phyloP scores from a whole-genome alignment of 1,140 invertebrate species.

The Cephus cinctus region DNA sequence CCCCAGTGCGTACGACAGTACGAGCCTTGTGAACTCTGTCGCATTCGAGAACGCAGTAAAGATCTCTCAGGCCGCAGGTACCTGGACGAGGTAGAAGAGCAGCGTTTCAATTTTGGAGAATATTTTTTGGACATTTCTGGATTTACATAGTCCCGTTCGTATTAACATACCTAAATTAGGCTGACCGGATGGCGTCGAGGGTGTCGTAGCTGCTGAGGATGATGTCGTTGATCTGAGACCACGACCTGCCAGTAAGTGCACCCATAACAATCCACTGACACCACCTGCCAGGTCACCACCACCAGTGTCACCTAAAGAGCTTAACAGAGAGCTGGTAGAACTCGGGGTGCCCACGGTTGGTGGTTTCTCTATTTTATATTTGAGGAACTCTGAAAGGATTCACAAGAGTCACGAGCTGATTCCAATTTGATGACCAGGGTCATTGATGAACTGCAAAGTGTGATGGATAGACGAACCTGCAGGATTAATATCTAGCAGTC shows the following conservation, averaged over 20 bases:
- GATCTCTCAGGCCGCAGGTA: conserved; percentile 71
- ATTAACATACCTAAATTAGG: conserved; percentile 44
- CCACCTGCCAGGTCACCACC: conserved; percentile 60
- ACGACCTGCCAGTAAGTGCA: conserved; percentile 86
- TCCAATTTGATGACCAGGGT: no score
- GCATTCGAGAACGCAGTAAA: conserved; percentile 96
- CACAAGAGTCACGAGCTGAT: no score
- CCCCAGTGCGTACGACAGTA: conserved; percentile 95
- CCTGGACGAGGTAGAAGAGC: no score
- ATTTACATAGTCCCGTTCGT: not conserved
- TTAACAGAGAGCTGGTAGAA: conserved; percentile 51
- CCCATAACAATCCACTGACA: conserved; percentile 86
- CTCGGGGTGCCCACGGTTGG: conserved; percentile 56
- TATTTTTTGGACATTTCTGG: not conserved
- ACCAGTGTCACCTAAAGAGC: conserved; percentile 43
- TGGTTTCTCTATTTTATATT: conserved; percentile 87
- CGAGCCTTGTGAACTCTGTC: conserved; percentile 96
- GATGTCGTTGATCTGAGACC: conserved; percentile 79
- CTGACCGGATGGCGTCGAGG: conserved; percentile 63
- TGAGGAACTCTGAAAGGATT: conserved; percentile 76
- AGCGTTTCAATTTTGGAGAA: no score
- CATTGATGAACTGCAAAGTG: not conserved
- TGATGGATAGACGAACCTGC: conserved; percentile 58
- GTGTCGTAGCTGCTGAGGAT: conserved; percentile 64
- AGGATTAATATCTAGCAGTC: conserved; percentile 85